Conservation (phyloP, 2,797 vertebrate genomes). For the Rhodeus uyekii region DNA sequence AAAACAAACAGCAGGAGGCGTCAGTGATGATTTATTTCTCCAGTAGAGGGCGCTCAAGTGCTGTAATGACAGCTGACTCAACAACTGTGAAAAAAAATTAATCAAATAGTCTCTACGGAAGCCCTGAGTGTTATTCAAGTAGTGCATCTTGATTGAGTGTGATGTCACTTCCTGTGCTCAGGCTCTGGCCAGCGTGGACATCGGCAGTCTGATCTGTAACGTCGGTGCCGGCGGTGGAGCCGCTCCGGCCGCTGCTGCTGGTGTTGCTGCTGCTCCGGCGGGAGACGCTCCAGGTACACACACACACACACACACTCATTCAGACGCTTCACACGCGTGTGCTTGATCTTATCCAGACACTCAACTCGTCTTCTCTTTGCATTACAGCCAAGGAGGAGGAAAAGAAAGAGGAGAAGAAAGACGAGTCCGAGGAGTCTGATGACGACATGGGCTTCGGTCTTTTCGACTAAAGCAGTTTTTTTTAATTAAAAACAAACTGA, state of each 20-base stretch:
- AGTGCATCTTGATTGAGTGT: not conserved
- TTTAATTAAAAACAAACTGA: constrained; percentile 68
- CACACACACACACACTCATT: not conserved
- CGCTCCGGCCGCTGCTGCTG: constrained; percentile 65
- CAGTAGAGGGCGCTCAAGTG: no score
- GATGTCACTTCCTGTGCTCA: constrained; percentile 55
- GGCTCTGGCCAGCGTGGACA: constrained; percentile 90
- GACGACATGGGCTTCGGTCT: constrained; percentile 99
- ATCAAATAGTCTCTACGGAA: no score
- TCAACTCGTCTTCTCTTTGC: not conserved
- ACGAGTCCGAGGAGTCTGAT: constrained; percentile 95
- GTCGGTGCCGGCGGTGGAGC: constrained; percentile 89
- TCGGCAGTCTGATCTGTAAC: constrained; percentile 94
- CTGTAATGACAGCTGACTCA: no score
- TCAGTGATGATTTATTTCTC: no score
- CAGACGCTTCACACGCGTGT: not conserved
- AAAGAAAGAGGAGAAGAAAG: constrained; percentile 98
- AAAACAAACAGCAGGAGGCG: no score
- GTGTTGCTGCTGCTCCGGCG: constrained; percentile 64
- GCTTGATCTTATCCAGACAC: not conserved
- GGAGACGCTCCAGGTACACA: constrained; percentile 74
- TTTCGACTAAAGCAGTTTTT: constrained; percentile 88
- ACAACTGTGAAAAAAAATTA: no score
- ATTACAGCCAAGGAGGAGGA: constrained; percentile 90
- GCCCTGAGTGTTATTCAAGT: no score